A percentile compares a stretch with the other conserved stretches of the same genome.
phyloP scores from a whole-genome alignment of 2,113 vertebrate species.

The Dicentrarchus labrax region DNA sequence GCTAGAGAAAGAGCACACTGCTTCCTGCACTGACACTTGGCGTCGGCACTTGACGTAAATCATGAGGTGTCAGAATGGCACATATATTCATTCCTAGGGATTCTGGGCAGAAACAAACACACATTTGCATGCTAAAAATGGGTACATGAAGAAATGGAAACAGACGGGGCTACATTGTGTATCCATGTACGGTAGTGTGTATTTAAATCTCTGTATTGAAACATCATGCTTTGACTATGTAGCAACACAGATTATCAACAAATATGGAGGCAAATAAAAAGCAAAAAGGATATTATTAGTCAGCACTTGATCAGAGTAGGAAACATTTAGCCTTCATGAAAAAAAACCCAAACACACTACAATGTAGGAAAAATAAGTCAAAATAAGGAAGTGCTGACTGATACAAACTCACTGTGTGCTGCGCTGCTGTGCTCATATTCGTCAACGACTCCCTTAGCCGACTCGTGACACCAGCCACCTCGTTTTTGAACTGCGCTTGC shows the following conservation, averaged over 20 bases:
- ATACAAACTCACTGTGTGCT: constrained; percentile 10
- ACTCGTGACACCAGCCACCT: constrained; percentile 80
- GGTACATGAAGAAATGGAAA: not conserved
- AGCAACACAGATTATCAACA: not conserved
- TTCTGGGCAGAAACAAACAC: not conserved
- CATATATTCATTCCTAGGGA: not conserved
- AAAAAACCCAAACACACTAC: constrained; percentile 8
- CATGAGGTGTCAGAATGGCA: not conserved
- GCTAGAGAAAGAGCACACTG: not conserved
- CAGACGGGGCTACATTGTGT: too few relatives aligned
- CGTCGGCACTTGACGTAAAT: not conserved
- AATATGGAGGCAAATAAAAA: not conserved
- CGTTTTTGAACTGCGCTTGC: constrained; percentile 74
- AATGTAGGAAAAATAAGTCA: constrained; percentile 22
- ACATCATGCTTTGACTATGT: too few relatives aligned
- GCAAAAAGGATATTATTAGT: not conserved
- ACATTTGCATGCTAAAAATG: not conserved
- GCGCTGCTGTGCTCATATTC: constrained; percentile 54
- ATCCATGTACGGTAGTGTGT: too few relatives aligned
- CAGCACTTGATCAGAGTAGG: not conserved
- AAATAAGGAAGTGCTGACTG: constrained; percentile 68
- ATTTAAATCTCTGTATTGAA: too few relatives aligned
- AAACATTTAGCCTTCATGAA: not conserved
- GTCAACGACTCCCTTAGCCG: constrained; percentile 63
- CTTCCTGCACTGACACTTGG: not conserved